A percentile compares a stretch with the other conserved stretches of the same genome.
These are phyloP conservation scores for Liolophura sinensis DNA, from an alignment of 1,140 invertebrate genomes.

Conservation along the genomic window DNA sequence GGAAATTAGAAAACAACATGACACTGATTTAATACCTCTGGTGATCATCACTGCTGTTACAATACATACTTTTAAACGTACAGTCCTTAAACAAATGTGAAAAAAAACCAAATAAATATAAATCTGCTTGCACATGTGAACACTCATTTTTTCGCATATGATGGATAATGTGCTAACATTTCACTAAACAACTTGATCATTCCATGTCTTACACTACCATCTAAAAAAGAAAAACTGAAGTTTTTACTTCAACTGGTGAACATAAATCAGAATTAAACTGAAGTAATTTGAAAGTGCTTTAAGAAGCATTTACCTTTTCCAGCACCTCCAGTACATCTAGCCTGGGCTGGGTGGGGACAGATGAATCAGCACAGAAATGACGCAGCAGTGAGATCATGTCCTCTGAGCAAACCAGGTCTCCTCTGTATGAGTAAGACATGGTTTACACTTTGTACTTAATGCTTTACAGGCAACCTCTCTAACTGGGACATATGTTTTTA, in stretches of 20 bases:
- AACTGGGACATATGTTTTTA: neutral
- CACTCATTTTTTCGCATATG: too few species aligned
- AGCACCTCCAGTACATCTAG: slow-evolving; percentile 43
- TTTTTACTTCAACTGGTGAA: too few species aligned
- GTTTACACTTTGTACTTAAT: neutral
- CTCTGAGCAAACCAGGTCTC: slow-evolving; percentile 32
- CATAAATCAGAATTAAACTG: too few species aligned
- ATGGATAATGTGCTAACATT: too few species aligned
- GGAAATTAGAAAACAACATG: neutral
- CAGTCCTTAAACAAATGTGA: neutral
- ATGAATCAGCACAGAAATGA: slow-evolving; percentile 43
- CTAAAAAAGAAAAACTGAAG: too few species aligned
- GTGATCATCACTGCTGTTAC: neutral
- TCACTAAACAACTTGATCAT: too few species aligned
- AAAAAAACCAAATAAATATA: neutral
- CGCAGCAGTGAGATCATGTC: slow-evolving; percentile 38
- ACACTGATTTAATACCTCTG: neutral
- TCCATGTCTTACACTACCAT: too few species aligned
- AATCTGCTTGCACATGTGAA: too few species aligned
- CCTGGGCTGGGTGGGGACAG: slow-evolving; percentile 36
- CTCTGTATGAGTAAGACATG: slow-evolving; percentile 27
- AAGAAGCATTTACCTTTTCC: slow-evolving; percentile 40
- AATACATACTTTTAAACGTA: neutral
- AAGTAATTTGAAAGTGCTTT: too few species aligned
- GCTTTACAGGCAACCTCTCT: neutral